Conservation (phyloP, 1,140 invertebrate genomes). For the Telenomus remus region DNA sequence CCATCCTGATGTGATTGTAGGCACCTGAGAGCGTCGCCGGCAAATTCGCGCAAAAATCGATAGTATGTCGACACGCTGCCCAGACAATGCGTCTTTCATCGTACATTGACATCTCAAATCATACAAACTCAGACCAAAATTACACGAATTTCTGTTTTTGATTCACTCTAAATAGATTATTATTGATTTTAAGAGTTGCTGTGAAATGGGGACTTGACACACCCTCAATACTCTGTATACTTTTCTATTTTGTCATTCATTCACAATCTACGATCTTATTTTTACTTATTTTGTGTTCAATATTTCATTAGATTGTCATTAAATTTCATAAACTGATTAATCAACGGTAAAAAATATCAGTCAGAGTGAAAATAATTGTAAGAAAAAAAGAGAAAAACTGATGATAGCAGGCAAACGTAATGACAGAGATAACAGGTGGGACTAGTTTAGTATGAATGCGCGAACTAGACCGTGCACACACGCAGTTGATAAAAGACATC, state of each 20-base stretch:
- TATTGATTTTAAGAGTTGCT: too few species aligned
- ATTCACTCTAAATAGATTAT: too few species aligned
- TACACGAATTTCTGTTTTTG: too few species aligned
- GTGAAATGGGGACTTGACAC: conserved; percentile 15
- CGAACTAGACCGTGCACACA: conserved; percentile 40
- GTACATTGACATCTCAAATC: neutral
- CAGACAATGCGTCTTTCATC: conserved; percentile 29
- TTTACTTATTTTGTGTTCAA: too few species aligned
- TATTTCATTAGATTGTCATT: too few species aligned
- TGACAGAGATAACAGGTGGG: conserved; percentile 30
- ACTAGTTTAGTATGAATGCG: conserved; percentile 39
- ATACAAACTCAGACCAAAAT: too few species aligned
- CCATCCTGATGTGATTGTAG: neutral
- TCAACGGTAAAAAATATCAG: too few species aligned
- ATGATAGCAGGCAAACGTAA: conserved; percentile 11
- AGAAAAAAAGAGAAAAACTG: neutral
- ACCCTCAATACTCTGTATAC: too few species aligned
- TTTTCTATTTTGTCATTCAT: too few species aligned
- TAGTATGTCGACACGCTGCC: conserved; percentile 70
- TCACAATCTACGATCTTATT: too few species aligned
- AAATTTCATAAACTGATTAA: too few species aligned
- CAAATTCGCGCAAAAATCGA: conserved; percentile 62
- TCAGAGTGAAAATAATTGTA: neutral
- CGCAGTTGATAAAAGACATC: conserved; percentile 34
- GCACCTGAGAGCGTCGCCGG: conserved; percentile 28